phyloP scores from a whole-genome alignment of 2,797 vertebrate genomes.

The Pipistrellus kuhlii region DNA sequence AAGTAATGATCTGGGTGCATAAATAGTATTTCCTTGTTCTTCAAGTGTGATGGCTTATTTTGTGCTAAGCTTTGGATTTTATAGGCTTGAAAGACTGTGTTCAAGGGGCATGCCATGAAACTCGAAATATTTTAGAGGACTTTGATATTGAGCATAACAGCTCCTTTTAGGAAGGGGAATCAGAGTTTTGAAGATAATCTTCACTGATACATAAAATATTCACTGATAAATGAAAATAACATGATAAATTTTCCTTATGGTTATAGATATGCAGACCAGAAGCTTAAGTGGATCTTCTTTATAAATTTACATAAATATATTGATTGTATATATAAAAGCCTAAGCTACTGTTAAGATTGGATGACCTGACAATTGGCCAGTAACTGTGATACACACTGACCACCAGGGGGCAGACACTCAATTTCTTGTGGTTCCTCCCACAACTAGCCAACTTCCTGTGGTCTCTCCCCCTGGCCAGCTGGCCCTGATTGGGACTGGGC shows the following conservation, averaged over 20 bases:
- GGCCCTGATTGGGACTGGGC: too few species aligned
- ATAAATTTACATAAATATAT: constrained; percentile 10
- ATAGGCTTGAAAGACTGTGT: background rate
- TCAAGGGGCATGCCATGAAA: background rate
- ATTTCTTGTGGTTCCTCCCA: too few species aligned
- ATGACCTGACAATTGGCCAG: too few species aligned
- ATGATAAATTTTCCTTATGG: background rate
- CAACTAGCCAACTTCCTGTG: too few species aligned
- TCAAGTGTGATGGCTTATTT: background rate
- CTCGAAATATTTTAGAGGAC: background rate
- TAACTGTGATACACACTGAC: too few species aligned
- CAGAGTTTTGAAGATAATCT: background rate
- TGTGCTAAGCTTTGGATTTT: background rate
- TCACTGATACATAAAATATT: background rate
- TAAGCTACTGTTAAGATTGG: too few species aligned
- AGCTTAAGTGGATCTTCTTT: background rate
- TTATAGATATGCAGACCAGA: background rate
- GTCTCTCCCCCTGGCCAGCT: too few species aligned
- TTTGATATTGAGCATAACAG: background rate
- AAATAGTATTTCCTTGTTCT: background rate
- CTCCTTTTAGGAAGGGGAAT: background rate
- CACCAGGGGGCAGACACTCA: too few species aligned
- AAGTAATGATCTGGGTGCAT: background rate
- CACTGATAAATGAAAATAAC: background rate
- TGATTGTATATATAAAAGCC: background rate